Base-by-base conservation (phyloP, 1,140 invertebrate species). In the Lanistes nyassanus region DNA sequence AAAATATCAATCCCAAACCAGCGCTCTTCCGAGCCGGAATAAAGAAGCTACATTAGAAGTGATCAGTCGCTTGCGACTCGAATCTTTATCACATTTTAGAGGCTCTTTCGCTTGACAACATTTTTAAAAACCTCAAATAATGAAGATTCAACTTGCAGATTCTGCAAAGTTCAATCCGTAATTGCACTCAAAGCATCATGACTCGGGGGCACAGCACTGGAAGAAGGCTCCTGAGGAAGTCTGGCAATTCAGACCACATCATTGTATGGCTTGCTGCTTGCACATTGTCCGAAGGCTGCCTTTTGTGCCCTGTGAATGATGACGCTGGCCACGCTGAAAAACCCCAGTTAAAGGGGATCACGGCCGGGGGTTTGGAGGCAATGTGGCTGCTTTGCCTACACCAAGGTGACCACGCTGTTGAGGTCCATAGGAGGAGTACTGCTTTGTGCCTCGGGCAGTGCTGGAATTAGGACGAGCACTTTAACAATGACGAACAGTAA, bases 391-490 rank as follows among this genome's bases (percentile, higher is more conserved):
- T 29, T 82, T 83, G 34, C 82, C 70, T 51, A 73, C 75, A 64
- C 72, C 71, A 19, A 72, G 69, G 51, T 79, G 69, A 42, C 76
- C 77, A 29, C 84, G 75, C 67, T 79, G 81, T 69, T 83, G 80
- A 31, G 81, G 81, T 31, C 84, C 84, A 75, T 82, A 85, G 19
- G 85, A 87, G 31, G 85, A 82, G 76, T 87, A 87, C 75, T 87
- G 85, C 76, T 83, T 85, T 42, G 83, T 80, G 58, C 83, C 82
- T 68, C 85, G 75, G 58, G 76, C 78, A 39, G 82, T 68, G 39
- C 82, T 84, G 64, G 11, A 76, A 76, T 60, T 6, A 77, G 42
- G 71, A 37, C 78, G 23, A 74, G n/a, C 65, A 29, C 37, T n/a
- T 53, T 51, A 29, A 39, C 16, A 36, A 53, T 3, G 37, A 16